Base-by-base conservation (phyloP, 2,113 vertebrate species). In the Pelecanoides urinatrix region DNA sequence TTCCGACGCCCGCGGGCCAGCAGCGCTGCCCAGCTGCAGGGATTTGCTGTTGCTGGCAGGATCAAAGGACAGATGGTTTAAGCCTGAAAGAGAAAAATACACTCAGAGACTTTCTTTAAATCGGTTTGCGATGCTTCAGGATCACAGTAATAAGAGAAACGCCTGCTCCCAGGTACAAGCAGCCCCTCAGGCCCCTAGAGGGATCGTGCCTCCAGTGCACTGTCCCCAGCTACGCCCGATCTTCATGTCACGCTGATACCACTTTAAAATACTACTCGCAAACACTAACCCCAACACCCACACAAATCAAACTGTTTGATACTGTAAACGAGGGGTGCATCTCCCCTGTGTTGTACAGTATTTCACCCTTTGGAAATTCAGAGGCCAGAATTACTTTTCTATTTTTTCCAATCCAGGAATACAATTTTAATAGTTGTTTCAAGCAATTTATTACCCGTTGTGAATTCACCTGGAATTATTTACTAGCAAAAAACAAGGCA, bases 11-110 rank as follows among this genome's bases (percentile, higher is more conserved):
- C 93, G 97, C 6, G 97, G 98, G 52, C 97, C 98, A 63, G 96
- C 96, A 56, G 98, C 71, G 30, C 96, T 92, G 97, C 90, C 97
- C 88, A 99, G 98, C 81, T 98, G 99, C 94, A 99, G 97, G 53
- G 98, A 96, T 76, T 99, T 98, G 91, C 97, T 98, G 98, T 97
- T 98, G 97, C 97, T 92, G 85, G 98, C 93, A 66, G 99, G 98
- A 95, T 99, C 99, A 94, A 99, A 99, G 92, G 99, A 92, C 94
- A 99, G 97, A 76, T 98, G 97, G 97, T 98, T 99, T 97, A 99
- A 98, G 91, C 99, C 99, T 99, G 42, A 77, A 97, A 63, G 82
- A 94, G 94, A 73, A 91, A 36, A 97, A 96, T 79, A 96, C 25
- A 38, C 90, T 83, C 61, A 96, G 86, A 73, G 15, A 29, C 19